Conservation (phyloP, 2,113 vertebrate genomes). For the Coptodon rendalli region DNA sequence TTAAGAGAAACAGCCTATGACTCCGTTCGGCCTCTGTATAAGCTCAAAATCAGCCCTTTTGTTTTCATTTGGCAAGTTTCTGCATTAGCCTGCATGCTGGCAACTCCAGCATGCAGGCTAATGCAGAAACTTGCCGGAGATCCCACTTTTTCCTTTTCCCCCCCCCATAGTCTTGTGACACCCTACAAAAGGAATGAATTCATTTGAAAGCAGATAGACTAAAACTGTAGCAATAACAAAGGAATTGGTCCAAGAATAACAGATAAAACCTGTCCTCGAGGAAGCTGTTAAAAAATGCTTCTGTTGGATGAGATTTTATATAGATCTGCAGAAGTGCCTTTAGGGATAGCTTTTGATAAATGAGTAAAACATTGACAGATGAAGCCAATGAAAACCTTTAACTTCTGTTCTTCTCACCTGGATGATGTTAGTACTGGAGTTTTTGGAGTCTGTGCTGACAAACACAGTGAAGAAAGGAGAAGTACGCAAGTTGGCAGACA, state of each 20-base stretch:
- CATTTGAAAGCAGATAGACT: neutral
- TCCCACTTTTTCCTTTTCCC: neutral
- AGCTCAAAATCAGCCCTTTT: neutral
- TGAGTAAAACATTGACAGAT: neutral
- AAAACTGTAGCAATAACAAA: neutral
- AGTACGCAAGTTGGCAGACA: conserved; percentile 81
- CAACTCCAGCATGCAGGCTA: neutral
- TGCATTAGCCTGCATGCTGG: neutral
- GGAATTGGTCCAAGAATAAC: neutral
- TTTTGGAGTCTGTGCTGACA: conserved; percentile 90
- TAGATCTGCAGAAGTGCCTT: neutral
- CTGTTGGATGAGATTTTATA: neutral
- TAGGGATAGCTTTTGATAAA: neutral
- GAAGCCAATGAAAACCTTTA: neutral
- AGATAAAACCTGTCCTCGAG: neutral
- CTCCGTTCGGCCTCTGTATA: neutral
- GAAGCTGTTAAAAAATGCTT: neutral
- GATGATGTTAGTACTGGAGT: conserved; percentile 94
- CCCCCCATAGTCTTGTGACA: neutral
- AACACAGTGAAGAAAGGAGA: conserved; percentile 93
- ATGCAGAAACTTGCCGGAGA: neutral
- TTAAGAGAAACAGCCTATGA: conserved; percentile 4
- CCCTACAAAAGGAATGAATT: neutral
- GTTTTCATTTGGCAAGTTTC: neutral
- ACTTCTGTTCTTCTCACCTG: conserved; percentile 73